Evolutionary conservation across 2,797 vertebrate species (phyloP).

Genomic region (Taeniopygia guttata): DNA sequence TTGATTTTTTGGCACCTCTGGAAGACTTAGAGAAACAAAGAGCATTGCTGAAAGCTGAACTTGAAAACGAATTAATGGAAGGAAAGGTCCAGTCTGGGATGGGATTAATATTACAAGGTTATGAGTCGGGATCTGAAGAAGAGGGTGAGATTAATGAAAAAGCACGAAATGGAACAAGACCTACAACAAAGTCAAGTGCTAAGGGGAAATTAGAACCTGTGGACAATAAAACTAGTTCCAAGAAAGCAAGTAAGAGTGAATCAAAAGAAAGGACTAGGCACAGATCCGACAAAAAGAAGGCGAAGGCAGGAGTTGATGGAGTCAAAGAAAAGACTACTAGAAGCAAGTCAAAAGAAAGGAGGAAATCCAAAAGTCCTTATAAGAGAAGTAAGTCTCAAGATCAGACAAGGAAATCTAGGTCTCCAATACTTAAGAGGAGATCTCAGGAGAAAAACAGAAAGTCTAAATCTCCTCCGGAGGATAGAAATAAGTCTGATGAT

Average conservation of each 20-base stretch:
- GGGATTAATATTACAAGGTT: constrained; percentile 97
- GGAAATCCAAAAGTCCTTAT: constrained; percentile 83
- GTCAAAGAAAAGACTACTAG: constrained; percentile 80
- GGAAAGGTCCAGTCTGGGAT: constrained; percentile 92
- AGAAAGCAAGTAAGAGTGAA: constrained; percentile 87
- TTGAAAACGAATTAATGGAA: constrained; percentile 96
- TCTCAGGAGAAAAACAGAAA: constrained; percentile 79
- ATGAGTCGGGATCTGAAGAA: constrained; percentile 96
- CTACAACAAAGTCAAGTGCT: constrained; percentile 74
- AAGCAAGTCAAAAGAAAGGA: constrained; percentile 91
- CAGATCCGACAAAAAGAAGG: constrained; percentile 87
- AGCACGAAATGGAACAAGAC: constrained; percentile 87
- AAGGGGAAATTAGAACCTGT: constrained; percentile 87
- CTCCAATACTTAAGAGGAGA: constrained; percentile 81
- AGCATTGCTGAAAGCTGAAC: constrained; percentile 97
- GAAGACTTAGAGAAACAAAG: constrained; percentile 98
- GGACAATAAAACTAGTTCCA: constrained; percentile 85
- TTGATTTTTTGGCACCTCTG: constrained; percentile 91
- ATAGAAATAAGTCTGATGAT: constrained; percentile 78
- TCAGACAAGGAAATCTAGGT: constrained; percentile 83
- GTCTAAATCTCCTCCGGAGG: constrained; percentile 76
- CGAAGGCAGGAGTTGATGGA: constrained; percentile 78
- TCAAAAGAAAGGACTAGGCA: constrained; percentile 87
- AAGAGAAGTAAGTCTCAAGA: constrained; percentile 86
- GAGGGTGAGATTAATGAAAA: constrained; percentile 89